A percentile compares a stretch with the other conserved stretches of the same genome.
Evolutionary conservation across 2,888 invertebrate species (phyloP).

Genomic region (Drosophila robusta): DNA sequence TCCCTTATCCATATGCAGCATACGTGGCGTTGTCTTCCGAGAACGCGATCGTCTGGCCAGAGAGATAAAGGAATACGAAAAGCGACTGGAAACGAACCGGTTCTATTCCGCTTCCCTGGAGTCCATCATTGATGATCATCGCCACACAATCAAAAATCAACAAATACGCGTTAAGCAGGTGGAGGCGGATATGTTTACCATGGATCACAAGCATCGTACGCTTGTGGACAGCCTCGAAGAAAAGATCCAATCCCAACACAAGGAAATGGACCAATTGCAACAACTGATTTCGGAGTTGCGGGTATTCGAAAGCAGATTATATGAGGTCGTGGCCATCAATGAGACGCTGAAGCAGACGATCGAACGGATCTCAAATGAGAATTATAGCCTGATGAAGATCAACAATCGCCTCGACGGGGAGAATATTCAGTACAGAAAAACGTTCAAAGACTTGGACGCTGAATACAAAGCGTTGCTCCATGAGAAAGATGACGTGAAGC

Average conservation of each 20-base stretch:
- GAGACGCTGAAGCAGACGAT: conserved; percentile 5
- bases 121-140: conserved; percentile 29
- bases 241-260: conserved; percentile 18
- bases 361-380: conserved; percentile 24
- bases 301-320: conserved; percentile 2
- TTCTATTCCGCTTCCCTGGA: conserved; percentile 79
- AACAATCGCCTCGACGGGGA: conserved; percentile 11
- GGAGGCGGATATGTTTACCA: conserved; percentile 50
- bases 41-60: conserved; percentile 83
- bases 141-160: conserved; percentile 51
- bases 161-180: conserved; percentile 42
- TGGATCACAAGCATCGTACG: conserved; percentile 38
- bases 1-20: conserved; percentile 23
- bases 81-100: conserved; percentile 79
- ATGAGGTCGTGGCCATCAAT: fast-evolving
- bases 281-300: neutral
- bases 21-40: conserved; percentile 54
- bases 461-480: neutral
- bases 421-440: neutral
- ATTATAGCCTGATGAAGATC: conserved; percentile 11
- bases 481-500: neutral
- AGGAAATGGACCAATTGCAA: neutral
- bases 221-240: conserved; percentile 26
- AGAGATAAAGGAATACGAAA: conserved; percentile 79
- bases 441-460: neutral